phyloP scores from a whole-genome alignment of 2,888 invertebrate species.

The Druceiella hillmani region DNA sequence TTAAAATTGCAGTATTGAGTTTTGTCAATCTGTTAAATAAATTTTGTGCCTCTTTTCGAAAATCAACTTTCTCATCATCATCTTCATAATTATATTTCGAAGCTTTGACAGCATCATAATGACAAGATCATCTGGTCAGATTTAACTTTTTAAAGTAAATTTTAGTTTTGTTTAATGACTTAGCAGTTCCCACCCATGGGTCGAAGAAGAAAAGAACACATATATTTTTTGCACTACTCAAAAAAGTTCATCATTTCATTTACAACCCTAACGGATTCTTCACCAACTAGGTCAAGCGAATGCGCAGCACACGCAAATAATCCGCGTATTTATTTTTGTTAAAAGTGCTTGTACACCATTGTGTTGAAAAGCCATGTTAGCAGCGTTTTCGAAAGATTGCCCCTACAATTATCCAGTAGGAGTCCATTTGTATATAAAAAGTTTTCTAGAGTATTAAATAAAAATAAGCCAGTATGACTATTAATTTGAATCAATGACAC shows the following conservation, averaged over 20 bases:
- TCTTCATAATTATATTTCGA: conserved; percentile 3
- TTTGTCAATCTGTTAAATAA: conserved; percentile 13
- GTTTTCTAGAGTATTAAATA: too few species aligned
- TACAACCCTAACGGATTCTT: background rate
- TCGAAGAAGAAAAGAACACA: conserved; percentile 4
- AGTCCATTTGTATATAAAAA: too few species aligned
- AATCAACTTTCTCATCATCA: conserved; percentile 11
- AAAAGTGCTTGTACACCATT: too few species aligned
- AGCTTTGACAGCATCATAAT: conserved; percentile 2
- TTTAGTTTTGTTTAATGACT: background rate
- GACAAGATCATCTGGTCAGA: conserved; percentile 8
- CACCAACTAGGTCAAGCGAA: too few species aligned
- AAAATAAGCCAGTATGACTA: too few species aligned
- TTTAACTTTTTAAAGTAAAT: background rate
- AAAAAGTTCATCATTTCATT: background rate
- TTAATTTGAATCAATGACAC: too few species aligned
- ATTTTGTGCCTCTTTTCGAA: conserved; percentile 10
- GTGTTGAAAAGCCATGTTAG: too few species aligned
- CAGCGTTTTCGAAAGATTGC: too few species aligned
- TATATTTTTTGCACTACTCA: conserved; percentile 3
- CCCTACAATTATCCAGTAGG: too few species aligned
- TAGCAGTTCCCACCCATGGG: conserved; percentile 5
- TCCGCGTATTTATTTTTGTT: too few species aligned
- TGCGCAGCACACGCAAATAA: too few species aligned
- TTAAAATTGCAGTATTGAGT: too few species aligned